Percentiles rank a stretch among this genome's conserved stretches.
phyloP scores from a whole-genome alignment of 2,113 vertebrate genomes.

The Calonectris borealis region DNA sequence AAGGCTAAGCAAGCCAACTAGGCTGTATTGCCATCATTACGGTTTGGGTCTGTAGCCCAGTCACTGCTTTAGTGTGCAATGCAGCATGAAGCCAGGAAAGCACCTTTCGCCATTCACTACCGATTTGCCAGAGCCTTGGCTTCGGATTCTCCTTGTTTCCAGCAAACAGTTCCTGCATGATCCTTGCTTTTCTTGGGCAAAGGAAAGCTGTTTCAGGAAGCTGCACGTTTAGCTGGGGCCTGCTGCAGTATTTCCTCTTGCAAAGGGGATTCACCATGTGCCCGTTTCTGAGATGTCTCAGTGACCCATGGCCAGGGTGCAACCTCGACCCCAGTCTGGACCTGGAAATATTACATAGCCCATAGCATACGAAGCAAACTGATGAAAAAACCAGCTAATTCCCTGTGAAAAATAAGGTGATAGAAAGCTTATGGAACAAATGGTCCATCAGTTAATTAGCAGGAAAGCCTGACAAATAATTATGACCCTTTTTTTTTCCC shows the following conservation, averaged over 20 bases:
- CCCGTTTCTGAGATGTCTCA: rapidly evolving
- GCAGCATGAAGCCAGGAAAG: background rate
- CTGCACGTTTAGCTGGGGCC: background rate
- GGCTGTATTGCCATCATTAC: rapidly evolving
- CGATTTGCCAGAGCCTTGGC: rapidly evolving
- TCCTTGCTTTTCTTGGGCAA: background rate
- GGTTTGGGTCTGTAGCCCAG: background rate
- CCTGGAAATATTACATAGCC: background rate
- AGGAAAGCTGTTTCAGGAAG: background rate
- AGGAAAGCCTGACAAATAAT: background rate
- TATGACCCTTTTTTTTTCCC: background rate
- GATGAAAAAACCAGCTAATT: background rate
- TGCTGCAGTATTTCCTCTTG: background rate
- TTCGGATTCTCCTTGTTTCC: background rate
- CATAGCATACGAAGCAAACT: background rate
- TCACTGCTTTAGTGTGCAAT: background rate
- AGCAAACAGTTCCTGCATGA: rapidly evolving
- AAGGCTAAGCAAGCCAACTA: background rate
- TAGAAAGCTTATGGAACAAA: background rate
- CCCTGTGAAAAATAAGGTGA: background rate
- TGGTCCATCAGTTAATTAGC: background rate
- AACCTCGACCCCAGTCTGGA: background rate
- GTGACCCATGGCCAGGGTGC: rapidly evolving
- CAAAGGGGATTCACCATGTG: rapidly evolving
- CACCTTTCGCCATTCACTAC: background rate